A percentile compares a stretch with the other conserved stretches of the same genome.
Conservation (phyloP, 1,140 invertebrate genomes). For the Nixonia krombeini region DNA sequence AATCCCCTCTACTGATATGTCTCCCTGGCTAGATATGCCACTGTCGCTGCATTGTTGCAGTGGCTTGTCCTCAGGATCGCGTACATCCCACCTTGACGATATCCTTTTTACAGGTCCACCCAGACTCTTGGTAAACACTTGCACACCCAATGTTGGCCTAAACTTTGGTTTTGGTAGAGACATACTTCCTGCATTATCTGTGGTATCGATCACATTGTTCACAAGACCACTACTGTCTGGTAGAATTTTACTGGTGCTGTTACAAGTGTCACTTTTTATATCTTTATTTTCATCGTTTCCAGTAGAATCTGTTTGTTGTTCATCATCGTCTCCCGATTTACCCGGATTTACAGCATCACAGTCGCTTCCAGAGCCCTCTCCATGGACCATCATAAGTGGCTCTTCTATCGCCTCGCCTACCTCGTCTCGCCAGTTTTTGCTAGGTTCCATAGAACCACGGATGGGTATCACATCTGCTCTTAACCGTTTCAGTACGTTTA, state of each 20-base stretch:
- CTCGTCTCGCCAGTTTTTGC: conserved; percentile 66
- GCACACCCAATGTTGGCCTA: conserved; percentile 66
- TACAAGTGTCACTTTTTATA: conserved; percentile 54
- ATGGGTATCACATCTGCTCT: conserved; percentile 60
- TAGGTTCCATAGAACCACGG: conserved; percentile 54
- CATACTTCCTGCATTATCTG: conserved; percentile 42
- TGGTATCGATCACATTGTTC: conserved; percentile 60
- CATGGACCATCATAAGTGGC: conserved; percentile 80
- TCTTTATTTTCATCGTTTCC: too few species aligned
- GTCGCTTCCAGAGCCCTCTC: conserved; percentile 81
- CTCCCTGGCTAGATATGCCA: conserved; percentile 56
- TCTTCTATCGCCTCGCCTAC: conserved; percentile 81
- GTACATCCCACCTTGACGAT: conserved; percentile 71
- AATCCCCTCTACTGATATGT: conserved; percentile 56
- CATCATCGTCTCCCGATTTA: conserved; percentile 79
- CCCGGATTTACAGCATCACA: conserved; percentile 75
- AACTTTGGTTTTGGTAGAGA: conserved; percentile 57
- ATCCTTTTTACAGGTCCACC: conserved; percentile 57
- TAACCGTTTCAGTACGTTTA: conserved; percentile 58
- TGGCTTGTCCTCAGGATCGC: conserved; percentile 56
- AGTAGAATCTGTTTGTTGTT: conserved; percentile 79
- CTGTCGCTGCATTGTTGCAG: conserved; percentile 56
- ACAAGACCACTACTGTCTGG: conserved; percentile 57
- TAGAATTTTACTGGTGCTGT: too few species aligned
- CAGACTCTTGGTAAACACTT: conserved; percentile 57